Base-by-base conservation (phyloP, 2,888 invertebrate genomes). In the Mythimna albipuncta region DNA sequence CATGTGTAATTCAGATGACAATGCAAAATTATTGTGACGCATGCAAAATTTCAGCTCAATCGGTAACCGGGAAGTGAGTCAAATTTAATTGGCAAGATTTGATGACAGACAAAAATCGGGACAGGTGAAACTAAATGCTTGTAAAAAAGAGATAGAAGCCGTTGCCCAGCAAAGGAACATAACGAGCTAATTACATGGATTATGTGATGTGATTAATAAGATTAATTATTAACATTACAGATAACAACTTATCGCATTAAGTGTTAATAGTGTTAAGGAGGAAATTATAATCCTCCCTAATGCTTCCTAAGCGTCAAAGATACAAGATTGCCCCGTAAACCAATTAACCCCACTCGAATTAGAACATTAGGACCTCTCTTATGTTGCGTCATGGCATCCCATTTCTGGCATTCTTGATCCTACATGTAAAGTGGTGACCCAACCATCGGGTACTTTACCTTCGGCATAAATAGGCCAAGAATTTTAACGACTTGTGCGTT, bases 281-380 rank as follows among this genome's bases (percentile, higher is more conserved):
- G 68, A 63, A 79, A 50, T 69, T 57, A 38, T 63, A 65, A 79
- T 75, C 54, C 41, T 11, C 7, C 9, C 2, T 55, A 75, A 79
- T 59, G 10, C 26, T 41, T 41, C 32, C 4, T 63, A 54, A 74
- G 68, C 32, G 7, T 16, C 57, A 47, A 61, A 55, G 65, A 63
- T 57, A 38, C 65, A 38, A 57, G 72, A 58, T 78, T 63, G 38
- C 50, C 57, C 47, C 13, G 55, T 54, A 58, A 62, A 69, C 58
- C 75, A 79, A 79, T 74, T 78, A 75, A 65, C 64, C 55, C 66
- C 32, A 21, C 55, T 32, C 52, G 38, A 66, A 66, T 63, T 16
- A 71, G 16, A 26, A 57, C 21, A 66, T 58, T 63, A 77, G 11
- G 65, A 55, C 38, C 19, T 32, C 47, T 44, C 35, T 16, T 44